Conservation (phyloP, 2,797 vertebrate species). For the Clangula hyemalis region DNA sequence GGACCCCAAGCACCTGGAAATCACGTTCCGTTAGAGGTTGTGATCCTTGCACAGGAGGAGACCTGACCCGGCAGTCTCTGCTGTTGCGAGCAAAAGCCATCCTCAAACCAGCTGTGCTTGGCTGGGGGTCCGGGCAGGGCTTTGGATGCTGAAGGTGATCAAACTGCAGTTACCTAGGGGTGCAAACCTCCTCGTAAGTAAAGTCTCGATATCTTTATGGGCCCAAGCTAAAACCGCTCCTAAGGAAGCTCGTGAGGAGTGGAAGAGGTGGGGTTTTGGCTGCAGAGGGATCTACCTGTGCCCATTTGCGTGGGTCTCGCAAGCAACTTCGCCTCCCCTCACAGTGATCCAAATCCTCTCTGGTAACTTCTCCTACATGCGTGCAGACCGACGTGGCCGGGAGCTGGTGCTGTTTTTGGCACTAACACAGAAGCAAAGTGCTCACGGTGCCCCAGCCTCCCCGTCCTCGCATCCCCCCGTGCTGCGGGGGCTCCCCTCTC, state of each 20-base stretch:
- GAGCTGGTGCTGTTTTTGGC: background rate
- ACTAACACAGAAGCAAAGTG: background rate
- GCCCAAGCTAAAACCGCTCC: slow-evolving; percentile 45
- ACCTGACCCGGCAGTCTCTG: accelerated
- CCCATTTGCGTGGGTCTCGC: accelerated
- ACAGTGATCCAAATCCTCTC: background rate
- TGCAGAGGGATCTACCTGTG: background rate
- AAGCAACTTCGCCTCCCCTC: background rate
- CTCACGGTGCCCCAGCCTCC: background rate
- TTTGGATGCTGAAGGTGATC: background rate
- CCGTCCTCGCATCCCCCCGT: background rate
- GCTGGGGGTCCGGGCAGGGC: background rate
- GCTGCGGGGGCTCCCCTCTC: too few relatives aligned
- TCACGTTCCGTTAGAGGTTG: background rate
- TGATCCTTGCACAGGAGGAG: background rate
- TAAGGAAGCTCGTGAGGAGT: slow-evolving; percentile 49
- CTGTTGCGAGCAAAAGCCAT: background rate
- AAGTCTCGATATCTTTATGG: background rate
- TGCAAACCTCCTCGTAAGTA: background rate
- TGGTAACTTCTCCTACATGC: background rate
- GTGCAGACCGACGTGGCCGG: background rate
- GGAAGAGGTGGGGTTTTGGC: background rate
- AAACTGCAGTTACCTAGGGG: background rate
- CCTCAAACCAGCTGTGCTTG: background rate
- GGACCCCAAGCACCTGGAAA: background rate